These are phyloP conservation scores for Opisthocomus hoazin DNA, from an alignment of 2,113 vertebrate genomes.

Conservation along the genomic window DNA sequence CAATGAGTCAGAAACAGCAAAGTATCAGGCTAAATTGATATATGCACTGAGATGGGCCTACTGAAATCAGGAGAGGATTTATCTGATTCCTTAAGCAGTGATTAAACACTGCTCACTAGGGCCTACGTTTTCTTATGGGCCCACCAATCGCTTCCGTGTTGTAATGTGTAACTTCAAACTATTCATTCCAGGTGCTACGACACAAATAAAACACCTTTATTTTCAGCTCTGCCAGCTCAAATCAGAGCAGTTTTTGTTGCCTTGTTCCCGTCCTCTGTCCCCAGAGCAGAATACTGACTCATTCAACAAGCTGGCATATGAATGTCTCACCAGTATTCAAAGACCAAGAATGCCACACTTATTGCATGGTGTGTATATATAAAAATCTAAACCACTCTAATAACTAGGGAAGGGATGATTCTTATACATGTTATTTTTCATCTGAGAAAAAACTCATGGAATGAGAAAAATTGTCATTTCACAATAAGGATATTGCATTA, in stretches of 20 bases:
- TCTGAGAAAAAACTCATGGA: not conserved
- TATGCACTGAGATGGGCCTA: not conserved
- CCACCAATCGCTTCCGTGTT: not conserved
- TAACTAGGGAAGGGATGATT: not conserved
- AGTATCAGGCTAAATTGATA: not conserved
- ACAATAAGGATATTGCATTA: not conserved
- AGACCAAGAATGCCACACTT: not conserved
- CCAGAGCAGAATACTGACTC: not conserved
- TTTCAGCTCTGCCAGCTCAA: not conserved
- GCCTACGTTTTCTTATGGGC: not conserved
- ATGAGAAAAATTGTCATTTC: not conserved
- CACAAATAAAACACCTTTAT: not conserved
- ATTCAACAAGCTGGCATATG: not conserved
- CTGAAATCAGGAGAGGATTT: not conserved
- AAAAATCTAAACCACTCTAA: not conserved
- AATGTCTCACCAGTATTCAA: not conserved
- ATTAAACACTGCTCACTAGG: not conserved
- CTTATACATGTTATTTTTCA: not conserved
- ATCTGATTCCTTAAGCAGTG: not conserved
- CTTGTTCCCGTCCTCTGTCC: not conserved
- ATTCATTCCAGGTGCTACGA: not conserved
- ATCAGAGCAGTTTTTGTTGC: not conserved
- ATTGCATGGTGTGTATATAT: fast-evolving
- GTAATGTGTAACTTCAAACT: not conserved
- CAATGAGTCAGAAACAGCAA: not conserved